These are phyloP conservation scores for Orcinus orca DNA, from an alignment of 2,113 vertebrate species.

Conservation along the genomic window DNA sequence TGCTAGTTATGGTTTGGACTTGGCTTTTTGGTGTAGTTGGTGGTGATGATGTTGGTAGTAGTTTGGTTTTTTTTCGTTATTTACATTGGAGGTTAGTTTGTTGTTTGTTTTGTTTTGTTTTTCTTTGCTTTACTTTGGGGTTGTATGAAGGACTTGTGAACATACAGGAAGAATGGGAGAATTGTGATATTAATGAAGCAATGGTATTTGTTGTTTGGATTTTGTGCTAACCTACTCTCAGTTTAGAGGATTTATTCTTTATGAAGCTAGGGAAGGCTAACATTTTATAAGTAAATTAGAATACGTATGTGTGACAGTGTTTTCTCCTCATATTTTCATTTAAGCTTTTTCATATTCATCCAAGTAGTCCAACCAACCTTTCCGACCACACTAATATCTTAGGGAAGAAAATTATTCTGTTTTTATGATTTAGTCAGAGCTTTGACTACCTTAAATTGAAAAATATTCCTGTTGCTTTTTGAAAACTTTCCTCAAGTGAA, in stretches of 20 bases:
- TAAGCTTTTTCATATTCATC: not conserved
- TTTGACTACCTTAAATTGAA: not conserved
- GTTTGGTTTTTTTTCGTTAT: not conserved
- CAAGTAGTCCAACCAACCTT: not conserved
- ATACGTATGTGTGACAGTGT: not conserved
- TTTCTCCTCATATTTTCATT: not conserved
- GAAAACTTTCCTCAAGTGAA: not conserved
- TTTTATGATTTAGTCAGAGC: conserved; percentile 7
- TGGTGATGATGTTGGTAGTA: not conserved
- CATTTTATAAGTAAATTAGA: not conserved
- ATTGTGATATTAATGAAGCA: not conserved
- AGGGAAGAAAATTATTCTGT: not conserved
- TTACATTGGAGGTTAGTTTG: not conserved
- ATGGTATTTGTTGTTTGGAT: not conserved
- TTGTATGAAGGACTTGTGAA: not conserved
- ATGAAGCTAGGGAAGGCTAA: not conserved
- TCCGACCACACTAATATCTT: not conserved
- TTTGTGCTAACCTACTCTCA: not conserved
- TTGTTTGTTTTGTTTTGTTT: not conserved
- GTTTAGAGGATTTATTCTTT: not conserved
- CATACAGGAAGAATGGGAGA: not conserved
- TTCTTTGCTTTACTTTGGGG: not conserved
- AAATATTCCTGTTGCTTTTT: not conserved
- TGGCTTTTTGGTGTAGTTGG: not conserved
- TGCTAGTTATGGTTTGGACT: not conserved